These are phyloP conservation scores for Bungarus multicinctus DNA, from an alignment of 2,113 vertebrate genomes.

Conservation along the genomic window DNA sequence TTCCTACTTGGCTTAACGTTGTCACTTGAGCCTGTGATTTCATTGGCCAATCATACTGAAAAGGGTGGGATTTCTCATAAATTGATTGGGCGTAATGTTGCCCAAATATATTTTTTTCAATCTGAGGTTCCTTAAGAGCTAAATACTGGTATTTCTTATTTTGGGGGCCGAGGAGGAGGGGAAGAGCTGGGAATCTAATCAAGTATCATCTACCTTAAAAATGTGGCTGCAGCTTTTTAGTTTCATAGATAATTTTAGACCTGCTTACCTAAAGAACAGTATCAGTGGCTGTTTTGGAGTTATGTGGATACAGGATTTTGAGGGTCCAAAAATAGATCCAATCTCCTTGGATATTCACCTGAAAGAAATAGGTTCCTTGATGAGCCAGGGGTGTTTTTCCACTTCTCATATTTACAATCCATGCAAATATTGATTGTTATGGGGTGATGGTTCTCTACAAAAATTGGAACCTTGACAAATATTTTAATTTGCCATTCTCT, in stretches of 20 bases:
- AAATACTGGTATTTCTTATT: background rate
- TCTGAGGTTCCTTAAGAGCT: background rate
- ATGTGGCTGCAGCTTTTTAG: background rate
- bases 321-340: background rate
- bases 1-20: background rate
- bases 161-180: fast-evolving
- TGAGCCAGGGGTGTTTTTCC: background rate
- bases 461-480: background rate
- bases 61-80: background rate
- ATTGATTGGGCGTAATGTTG: background rate
- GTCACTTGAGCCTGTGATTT: background rate
- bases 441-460: background rate
- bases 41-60: background rate
- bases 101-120: background rate
- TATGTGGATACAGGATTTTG: background rate
- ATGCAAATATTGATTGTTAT: background rate
- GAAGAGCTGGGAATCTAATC: background rate
- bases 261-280: background rate
- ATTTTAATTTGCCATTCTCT: background rate
- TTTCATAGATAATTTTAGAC: background rate
- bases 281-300: background rate
- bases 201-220: background rate
- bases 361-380: background rate
- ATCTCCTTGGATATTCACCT: background rate
- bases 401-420: background rate